Percentiles rank a stretch among this genome's conserved stretches.
These are phyloP conservation scores for Drosophila prosaltans DNA, from an alignment of 1,140 invertebrate species.

Conservation along the genomic window DNA sequence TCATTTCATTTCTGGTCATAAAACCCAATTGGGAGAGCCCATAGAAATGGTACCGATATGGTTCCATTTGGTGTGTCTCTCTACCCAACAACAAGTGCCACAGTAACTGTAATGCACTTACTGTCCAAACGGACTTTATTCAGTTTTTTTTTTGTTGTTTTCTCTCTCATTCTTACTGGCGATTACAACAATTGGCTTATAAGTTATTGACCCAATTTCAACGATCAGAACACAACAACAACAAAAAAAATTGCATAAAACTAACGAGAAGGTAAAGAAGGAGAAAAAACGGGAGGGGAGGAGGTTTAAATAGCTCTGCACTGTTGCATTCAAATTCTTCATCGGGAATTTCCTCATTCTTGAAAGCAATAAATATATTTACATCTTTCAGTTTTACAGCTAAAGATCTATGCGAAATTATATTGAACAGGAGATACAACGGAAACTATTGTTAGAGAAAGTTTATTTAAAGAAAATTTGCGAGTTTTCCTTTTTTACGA, in stretches of 20 bases:
- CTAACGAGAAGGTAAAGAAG: background rate
- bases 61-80: conserved; percentile 9
- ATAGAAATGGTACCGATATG: background rate
- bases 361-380: no score
- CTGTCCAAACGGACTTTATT: conserved; percentile 34
- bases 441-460: no score
- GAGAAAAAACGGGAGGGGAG: background rate
- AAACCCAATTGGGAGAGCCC: conserved; percentile 30
- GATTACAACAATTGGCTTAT: conserved; percentile 46
- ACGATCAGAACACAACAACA: background rate
- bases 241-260: conserved; percentile 38
- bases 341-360: no score
- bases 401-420: no score
- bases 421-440: no score
- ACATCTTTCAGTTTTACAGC: no score
- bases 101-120: conserved; percentile 54
- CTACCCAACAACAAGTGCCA: conserved; percentile 11
- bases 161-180: conserved; percentile 7
- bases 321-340: no score
- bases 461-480: no score
- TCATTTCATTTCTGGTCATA: conserved; percentile 32
- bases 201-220: conserved; percentile 60
- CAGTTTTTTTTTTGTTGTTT: conserved; percentile 16
- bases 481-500: no score
- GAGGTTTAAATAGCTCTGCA: background rate